These are phyloP conservation scores for Talpa occidentalis DNA, from an alignment of 2,113 vertebrate genomes.

Conservation along the genomic window DNA sequence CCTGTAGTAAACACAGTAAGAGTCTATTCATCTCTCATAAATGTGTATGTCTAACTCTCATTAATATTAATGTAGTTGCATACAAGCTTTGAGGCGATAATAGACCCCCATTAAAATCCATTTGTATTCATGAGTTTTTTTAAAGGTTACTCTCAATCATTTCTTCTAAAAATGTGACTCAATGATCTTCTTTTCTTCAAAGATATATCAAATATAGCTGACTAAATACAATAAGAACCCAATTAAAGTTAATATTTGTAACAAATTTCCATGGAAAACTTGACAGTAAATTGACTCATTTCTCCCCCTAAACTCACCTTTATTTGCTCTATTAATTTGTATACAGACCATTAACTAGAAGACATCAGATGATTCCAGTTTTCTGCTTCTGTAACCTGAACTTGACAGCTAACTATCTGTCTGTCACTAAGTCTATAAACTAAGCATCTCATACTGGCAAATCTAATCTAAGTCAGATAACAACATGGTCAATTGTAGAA, in stretches of 20 bases:
- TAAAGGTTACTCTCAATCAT: slow-evolving; percentile 76
- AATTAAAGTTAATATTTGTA: slow-evolving; percentile 64
- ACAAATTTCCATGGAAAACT: slow-evolving; percentile 58
- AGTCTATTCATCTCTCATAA: slow-evolving; percentile 71
- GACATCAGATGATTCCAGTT: background rate
- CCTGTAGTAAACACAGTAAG: background rate
- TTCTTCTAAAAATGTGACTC: slow-evolving; percentile 67
- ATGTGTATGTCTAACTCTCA: slow-evolving; percentile 59
- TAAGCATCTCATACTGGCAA: background rate
- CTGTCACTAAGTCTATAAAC: background rate
- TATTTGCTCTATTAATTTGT: slow-evolving; percentile 40
- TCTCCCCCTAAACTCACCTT: background rate
- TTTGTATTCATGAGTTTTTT: slow-evolving; percentile 82
- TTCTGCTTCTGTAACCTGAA: slow-evolving; percentile 8
- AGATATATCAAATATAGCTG: slow-evolving; percentile 58
- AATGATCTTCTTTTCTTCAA: background rate
- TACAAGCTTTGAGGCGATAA: slow-evolving; percentile 75
- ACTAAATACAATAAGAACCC: slow-evolving; percentile 8
- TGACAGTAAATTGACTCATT: slow-evolving; percentile 35
- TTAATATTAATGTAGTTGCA: slow-evolving; percentile 83
- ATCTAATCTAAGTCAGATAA: background rate
- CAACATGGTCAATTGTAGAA: background rate
- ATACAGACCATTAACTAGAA: background rate
- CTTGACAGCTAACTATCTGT: background rate
- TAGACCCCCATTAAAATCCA: slow-evolving; percentile 83